These are phyloP conservation scores for Nephrotoma guestfalica DNA, from an alignment of 2,888 invertebrate species.

Conservation along the genomic window DNA sequence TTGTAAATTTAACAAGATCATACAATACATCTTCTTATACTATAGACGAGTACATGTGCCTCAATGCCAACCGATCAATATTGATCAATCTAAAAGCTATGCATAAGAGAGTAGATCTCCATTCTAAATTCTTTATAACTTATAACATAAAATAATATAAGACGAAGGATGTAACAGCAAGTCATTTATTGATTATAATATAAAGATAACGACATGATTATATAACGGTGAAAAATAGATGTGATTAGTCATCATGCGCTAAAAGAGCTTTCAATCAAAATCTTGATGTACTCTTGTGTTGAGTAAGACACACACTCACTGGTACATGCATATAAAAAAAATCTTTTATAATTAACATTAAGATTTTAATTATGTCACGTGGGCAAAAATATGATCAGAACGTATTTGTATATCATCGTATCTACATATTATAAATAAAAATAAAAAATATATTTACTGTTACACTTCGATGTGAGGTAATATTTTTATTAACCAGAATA, in stretches of 20 bases:
- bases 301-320: neutral
- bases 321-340: neutral
- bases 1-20: neutral
- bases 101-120: neutral
- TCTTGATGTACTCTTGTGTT: neutral
- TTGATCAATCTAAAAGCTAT: neutral
- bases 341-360: neutral
- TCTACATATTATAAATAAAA: neutral
- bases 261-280: neutral
- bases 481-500: neutral
- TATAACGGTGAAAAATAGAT: neutral
- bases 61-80: neutral
- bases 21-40: neutral
- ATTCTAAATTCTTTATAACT: neutral
- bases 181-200: neutral
- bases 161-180: neutral
- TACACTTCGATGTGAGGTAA: neutral
- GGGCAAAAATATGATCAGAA: neutral
- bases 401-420: neutral
- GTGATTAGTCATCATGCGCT: neutral
- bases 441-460: neutral
- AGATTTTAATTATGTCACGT: neutral
- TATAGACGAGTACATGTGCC: neutral
- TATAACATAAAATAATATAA: neutral
- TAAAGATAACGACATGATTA: neutral